phyloP scores from a whole-genome alignment of 2,113 vertebrate genomes.

The Psilopogon haemacephalus region DNA sequence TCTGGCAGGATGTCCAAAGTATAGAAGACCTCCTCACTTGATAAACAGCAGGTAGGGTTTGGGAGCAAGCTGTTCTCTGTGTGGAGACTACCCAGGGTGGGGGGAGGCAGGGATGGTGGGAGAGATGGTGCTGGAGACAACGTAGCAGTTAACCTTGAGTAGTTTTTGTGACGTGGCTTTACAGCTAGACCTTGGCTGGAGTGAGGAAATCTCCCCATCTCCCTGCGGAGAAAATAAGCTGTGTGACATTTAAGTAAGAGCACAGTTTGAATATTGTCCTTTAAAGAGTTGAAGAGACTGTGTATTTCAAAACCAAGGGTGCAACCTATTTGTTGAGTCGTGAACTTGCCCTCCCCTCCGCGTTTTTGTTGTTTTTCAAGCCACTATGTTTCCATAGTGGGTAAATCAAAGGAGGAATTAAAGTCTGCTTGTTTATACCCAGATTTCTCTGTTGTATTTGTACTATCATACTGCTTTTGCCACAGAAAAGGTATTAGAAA shows the following conservation, averaged over 20 bases:
- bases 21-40: not conserved
- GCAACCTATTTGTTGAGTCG: not conserved
- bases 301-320: not conserved
- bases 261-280: not conserved
- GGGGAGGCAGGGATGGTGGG: not conserved
- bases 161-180: not conserved
- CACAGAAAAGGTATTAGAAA: not conserved
- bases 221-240: not conserved
- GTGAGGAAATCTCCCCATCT: not conserved
- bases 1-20: not conserved
- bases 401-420: not conserved
- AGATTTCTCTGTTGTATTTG: not conserved
- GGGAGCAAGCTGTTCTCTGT: not conserved
- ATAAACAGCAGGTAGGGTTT: not conserved
- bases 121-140: not conserved
- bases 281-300: not conserved
- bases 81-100: rapidly evolving
- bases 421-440: not conserved
- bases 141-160: not conserved
- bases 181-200: not conserved
- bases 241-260: not conserved
- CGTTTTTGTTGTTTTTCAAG: not conserved
- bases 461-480: not conserved
- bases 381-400: not conserved
- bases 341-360: not conserved